Evolutionary conservation across 2,888 invertebrate species (phyloP), one percentile per base, ranked within the genome.

Genomic region (Coleophora deauratella): DNA sequence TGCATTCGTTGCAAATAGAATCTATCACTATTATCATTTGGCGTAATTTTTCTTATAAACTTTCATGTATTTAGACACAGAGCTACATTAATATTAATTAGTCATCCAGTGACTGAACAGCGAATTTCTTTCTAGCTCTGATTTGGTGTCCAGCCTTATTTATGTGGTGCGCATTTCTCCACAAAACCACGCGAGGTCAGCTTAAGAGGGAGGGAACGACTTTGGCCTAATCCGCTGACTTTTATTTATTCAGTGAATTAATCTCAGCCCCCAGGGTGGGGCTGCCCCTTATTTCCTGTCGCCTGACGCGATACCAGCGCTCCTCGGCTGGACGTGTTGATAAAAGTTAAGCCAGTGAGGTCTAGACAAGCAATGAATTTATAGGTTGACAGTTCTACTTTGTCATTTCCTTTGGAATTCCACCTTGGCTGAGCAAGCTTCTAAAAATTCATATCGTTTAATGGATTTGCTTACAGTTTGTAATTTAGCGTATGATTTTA

Each of bases 221-320:
- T 78, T 72, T 72, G 79, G 74, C 76, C 80, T 84, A 84, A 84
- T 84, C 85, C 82, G 82, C 85, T 82, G 85, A 84, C 85, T 84
- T 84, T 85, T 85, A 84, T 85, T 85, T 85, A 85, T 85, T 84
- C 85, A 82, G 76, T 81, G 82, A 84, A 84, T 85, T 85, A 84
- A 84, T 85, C 84, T 84, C 73, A 55, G 63, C 66, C 55, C 53
- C 64, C 62, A 62, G 57, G 58, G 62, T 62, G 70, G 75, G 75
- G 72, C 56, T 59, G 61, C 54, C 72, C 76, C 78, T 76, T 76
- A 72, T 73, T 77, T 75, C 73, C 74, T 74, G 75, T 67, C 68
- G 66, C 61, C 63, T 55, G 47, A 38, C 42, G 51, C 54, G 65
- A 66, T 73, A 72, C 72, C 62, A 68, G 55, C 59, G 59, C 59